Conservation (phyloP, 2,888 invertebrate species). For the Acholoe squamosa region DNA sequence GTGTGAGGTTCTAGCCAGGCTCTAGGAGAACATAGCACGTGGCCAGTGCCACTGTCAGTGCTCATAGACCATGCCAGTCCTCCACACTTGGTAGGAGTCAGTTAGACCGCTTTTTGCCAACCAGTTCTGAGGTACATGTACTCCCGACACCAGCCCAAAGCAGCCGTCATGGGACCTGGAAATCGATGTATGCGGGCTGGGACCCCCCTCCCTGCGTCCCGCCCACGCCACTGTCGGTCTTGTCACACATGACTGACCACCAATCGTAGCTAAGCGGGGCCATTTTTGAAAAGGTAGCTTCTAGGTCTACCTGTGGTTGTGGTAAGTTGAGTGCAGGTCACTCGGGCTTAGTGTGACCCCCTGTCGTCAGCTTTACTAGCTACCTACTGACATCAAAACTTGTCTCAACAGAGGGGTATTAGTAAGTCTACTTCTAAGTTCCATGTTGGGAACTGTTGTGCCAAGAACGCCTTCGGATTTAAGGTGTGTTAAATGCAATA, state of each 20-base stretch:
- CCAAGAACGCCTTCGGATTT: too few relatives aligned
- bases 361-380: too few relatives aligned
- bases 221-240: neutral
- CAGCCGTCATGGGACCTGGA: conserved; percentile 22
- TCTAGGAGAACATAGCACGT: neutral
- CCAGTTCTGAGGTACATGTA: neutral
- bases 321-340: conserved; percentile 18
- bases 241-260: conserved; percentile 47
- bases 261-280: conserved; percentile 8
- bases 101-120: neutral
- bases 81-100: neutral
- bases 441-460: too few relatives aligned
- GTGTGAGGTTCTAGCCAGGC: neutral
- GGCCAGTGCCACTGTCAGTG: neutral
- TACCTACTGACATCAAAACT: too few relatives aligned
- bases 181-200: conserved; percentile 36
- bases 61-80: neutral
- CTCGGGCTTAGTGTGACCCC: neutral
- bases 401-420: too few relatives aligned
- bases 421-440: too few relatives aligned
- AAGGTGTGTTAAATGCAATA: too few relatives aligned
- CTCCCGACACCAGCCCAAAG: neutral
- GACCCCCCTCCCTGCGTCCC: neutral
- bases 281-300: neutral
- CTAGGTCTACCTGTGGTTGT: neutral